Evolutionary conservation across 2,888 invertebrate genomes (phyloP).

Genomic region (Linnaemya vulpina): DNA sequence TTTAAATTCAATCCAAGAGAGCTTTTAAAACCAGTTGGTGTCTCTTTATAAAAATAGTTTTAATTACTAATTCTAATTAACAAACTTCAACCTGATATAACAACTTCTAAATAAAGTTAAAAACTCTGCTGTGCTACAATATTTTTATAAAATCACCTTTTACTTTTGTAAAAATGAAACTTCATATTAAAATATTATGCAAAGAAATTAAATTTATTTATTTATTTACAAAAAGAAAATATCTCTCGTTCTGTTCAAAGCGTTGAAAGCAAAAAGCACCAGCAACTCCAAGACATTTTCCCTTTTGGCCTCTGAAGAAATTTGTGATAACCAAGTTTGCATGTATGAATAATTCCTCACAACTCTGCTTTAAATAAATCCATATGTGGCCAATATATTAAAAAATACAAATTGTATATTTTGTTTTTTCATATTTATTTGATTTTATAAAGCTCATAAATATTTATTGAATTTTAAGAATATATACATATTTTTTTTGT

Average conservation of each 20-base stretch:
- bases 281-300: slow-evolving; percentile 40
- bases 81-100: background rate
- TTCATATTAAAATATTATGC: slow-evolving; percentile 1
- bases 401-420: slow-evolving; percentile 24
- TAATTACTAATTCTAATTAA: background rate
- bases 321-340: slow-evolving; percentile 33
- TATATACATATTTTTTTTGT: slow-evolving; percentile 74
- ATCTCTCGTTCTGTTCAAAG: background rate
- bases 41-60: too few species aligned
- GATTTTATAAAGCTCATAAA: slow-evolving; percentile 78
- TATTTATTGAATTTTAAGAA: slow-evolving; percentile 82
- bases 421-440: slow-evolving; percentile 57
- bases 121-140: too few species aligned
- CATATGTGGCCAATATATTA: slow-evolving; percentile 62
- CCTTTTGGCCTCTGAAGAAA: slow-evolving; percentile 52
- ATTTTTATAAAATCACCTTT: background rate
- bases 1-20: too few species aligned
- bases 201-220: slow-evolving; percentile 42
- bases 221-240: background rate
- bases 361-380: slow-evolving; percentile 59
- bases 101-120: background rate
- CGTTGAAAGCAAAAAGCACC: slow-evolving; percentile 20
- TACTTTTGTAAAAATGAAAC: background rate
- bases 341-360: slow-evolving; percentile 46
- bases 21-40: too few species aligned